A percentile compares a stretch with the other conserved stretches of the same genome.
Conservation (phyloP, 2,113 vertebrate genomes). For the Dermatemys mawii region DNA sequence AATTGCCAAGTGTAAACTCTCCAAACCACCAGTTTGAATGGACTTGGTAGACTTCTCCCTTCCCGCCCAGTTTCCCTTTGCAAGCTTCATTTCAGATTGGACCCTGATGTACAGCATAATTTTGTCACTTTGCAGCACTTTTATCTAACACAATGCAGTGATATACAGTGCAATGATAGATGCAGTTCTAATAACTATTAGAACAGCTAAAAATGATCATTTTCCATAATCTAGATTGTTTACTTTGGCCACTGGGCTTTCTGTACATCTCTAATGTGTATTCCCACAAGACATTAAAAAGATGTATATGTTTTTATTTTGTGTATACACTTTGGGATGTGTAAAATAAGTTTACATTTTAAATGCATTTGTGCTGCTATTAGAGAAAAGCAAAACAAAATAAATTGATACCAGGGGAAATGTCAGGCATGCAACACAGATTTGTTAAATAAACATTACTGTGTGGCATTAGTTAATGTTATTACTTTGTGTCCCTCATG, state of each 20-base stretch:
- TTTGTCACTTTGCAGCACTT: constrained; percentile 71
- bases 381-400: constrained; percentile 72
- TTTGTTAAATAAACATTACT: constrained; percentile 76
- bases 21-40: constrained; percentile 67
- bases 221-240: constrained; percentile 54
- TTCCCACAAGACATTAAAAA: constrained; percentile 71
- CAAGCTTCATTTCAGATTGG: constrained; percentile 74
- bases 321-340: constrained; percentile 59
- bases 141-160: constrained; percentile 73
- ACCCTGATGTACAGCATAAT: constrained; percentile 73
- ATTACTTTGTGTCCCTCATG: constrained; percentile 64
- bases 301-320: constrained; percentile 71
- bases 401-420: constrained; percentile 74
- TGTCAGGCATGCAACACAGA: constrained; percentile 63
- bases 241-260: constrained; percentile 26
- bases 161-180: constrained; percentile 62
- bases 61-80: constrained; percentile 66
- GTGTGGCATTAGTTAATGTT: constrained; percentile 69
- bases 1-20: constrained; percentile 67
- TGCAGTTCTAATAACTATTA: constrained; percentile 62
- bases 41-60: constrained; percentile 58
- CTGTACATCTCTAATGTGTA: constrained; percentile 42
- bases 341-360: constrained; percentile 73
- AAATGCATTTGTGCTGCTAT: constrained; percentile 61
- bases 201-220: constrained; percentile 67